Evolutionary conservation across 2,113 vertebrate genomes (phyloP).

Genomic region (Corythornis madagascariensis): DNA sequence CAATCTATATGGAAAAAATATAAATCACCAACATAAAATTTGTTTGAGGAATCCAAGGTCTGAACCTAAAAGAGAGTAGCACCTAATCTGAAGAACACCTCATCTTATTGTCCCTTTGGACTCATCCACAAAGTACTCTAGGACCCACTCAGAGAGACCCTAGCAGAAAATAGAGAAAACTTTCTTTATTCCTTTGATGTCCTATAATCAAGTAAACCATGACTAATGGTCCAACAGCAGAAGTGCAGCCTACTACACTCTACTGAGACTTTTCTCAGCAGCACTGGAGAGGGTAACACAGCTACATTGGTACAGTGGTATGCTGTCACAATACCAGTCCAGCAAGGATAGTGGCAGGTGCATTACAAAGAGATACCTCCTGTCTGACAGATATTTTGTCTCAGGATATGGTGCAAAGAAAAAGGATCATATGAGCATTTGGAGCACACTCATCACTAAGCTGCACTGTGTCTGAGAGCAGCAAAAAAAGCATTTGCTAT

Average conservation of each 20-base stretch:
- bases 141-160: background rate
- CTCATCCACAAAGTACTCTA: background rate
- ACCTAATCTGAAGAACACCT: background rate
- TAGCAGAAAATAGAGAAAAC: background rate
- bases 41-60: background rate
- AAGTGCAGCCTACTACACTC: background rate
- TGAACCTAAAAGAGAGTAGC: background rate
- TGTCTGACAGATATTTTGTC: background rate
- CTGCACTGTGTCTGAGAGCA: background rate
- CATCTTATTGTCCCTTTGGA: background rate
- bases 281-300: background rate
- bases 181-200: background rate
- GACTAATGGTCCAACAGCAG: background rate
- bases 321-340: background rate
- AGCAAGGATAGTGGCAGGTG: background rate
- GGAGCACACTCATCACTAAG: background rate
- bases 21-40: background rate
- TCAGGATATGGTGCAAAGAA: accelerated
- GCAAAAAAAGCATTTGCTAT: background rate
- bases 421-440: background rate
- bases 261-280: background rate
- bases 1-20: background rate
- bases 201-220: background rate
- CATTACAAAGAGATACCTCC: background rate
- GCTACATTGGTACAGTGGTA: background rate